Evolutionary conservation across 2,888 invertebrate genomes (phyloP), one percentile per base, ranked within the genome.

Genomic region (Tipula lateralis): DNA sequence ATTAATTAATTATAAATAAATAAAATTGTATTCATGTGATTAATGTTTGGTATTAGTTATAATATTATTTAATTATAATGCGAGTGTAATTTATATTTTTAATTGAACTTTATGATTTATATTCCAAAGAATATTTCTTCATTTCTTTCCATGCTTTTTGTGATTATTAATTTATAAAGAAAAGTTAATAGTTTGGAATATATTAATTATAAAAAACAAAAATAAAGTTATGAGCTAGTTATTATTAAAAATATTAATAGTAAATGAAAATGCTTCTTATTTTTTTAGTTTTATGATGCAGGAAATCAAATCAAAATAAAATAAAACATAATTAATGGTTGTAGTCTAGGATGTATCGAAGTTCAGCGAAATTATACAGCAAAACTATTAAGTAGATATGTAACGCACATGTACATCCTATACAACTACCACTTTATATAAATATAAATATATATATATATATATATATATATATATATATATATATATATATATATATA

Each of bases 211-310:
- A 13, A 29, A 81, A 81, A 29, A 29, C 7, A 30, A 82, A 30
- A 82, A 30, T 82, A 82, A 82, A 82, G 6, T 30, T 30, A 82
- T 82, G 66, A 66, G 12, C 66, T 66, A 66, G 19, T 66, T 66
- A 66, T 24, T 66, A 24, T 24, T 24, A 24, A 66, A 24, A 66
- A 66, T 9, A 66, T 9, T 66, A 12, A 24, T 66, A 66, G n/a
- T 24, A 24, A 66, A 66, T 66, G 66, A 66, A 66, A 24, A 66
- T 66, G 66, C 66, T 19, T 66, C 9, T 9, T 66, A 24, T 9
- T 66, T 44, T 66, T 66, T 44, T 39, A 66, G 66, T 66, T 66
- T 66, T 66, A 66, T 66, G 66, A 66, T 66, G 66, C 66, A 66
- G 66, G 66, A 66, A 66, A 66, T 9, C 12, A 66, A 66, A 24